A percentile compares a stretch with the other conserved stretches of the same genome.
Evolutionary conservation across 2,797 vertebrate genomes (phyloP).

Genomic region (Enteromius fasciolatus): DNA sequence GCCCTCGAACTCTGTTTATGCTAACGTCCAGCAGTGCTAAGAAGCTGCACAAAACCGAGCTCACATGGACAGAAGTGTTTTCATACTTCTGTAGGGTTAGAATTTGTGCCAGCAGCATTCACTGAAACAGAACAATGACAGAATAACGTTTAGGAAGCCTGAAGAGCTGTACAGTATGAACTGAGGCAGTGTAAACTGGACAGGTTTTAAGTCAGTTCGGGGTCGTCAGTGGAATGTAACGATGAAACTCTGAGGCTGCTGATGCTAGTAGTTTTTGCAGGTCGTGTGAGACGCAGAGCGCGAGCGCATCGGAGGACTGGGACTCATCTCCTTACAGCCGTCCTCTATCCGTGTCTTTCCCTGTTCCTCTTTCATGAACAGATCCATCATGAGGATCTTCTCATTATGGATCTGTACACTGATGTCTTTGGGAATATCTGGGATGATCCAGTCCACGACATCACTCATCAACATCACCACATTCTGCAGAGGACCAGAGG

Average conservation of each 20-base stretch:
- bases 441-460: constrained; percentile 97
- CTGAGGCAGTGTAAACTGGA: neutral
- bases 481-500: constrained; percentile 77
- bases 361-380: constrained; percentile 95
- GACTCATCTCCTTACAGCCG: constrained; percentile 51
- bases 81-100: no score
- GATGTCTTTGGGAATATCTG: constrained; percentile 98
- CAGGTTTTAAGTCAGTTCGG: no score
- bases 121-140: constrained; percentile 1
- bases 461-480: constrained; percentile 99
- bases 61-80: no score
- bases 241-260: neutral
- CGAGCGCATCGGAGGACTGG: constrained; percentile 67
- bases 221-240: constrained; percentile 35
- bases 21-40: neutral
- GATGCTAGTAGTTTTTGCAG: constrained; percentile 64
- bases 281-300: constrained; percentile 59
- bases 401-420: constrained; percentile 95
- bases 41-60: neutral
- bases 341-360: constrained; percentile 85
- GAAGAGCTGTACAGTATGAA: neutral
- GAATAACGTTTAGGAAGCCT: neutral
- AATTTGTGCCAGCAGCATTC: no score
- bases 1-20: neutral
- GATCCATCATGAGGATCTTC: constrained; percentile 93